phyloP scores from a whole-genome alignment of 2,797 vertebrate genomes.

The Acrossocheilus fasciatus region DNA sequence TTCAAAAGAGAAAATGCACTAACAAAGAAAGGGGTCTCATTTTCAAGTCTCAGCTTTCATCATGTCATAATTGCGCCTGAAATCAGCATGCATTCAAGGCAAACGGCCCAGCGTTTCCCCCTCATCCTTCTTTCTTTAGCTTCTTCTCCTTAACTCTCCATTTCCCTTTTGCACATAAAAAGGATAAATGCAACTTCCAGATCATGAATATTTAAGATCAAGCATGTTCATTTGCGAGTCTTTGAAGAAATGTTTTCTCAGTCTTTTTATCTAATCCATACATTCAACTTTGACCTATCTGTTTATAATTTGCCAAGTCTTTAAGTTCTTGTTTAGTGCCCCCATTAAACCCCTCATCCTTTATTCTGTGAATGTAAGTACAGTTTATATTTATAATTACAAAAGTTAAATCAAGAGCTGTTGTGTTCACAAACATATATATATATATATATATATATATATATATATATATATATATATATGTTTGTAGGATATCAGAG shows the following conservation, averaged over 20 bases:
- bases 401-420: not conserved
- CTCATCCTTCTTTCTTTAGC: constrained; percentile 33
- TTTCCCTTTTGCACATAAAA: constrained; percentile 62
- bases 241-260: constrained; percentile 59
- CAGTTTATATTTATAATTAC: not conserved
- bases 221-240: constrained; percentile 63
- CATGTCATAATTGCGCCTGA: constrained; percentile 65
- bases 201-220: constrained; percentile 72
- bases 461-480: no score
- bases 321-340: not conserved
- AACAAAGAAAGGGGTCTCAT: constrained; percentile 19
- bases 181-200: constrained; percentile 48
- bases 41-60: constrained; percentile 54
- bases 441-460: no score
- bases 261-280: not conserved
- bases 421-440: not conserved
- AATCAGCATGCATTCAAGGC: constrained; percentile 60
- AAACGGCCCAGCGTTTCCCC: constrained; percentile 54
- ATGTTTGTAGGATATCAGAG: no score
- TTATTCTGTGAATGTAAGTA: not conserved
- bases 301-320: not conserved
- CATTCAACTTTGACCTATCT: constrained; percentile 20
- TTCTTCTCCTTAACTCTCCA: constrained; percentile 37
- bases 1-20: not conserved
- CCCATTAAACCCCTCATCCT: not conserved